These are phyloP conservation scores for Liopterus haemorrhoidalis DNA, from an alignment of 2,888 invertebrate species.

Conservation along the genomic window DNA sequence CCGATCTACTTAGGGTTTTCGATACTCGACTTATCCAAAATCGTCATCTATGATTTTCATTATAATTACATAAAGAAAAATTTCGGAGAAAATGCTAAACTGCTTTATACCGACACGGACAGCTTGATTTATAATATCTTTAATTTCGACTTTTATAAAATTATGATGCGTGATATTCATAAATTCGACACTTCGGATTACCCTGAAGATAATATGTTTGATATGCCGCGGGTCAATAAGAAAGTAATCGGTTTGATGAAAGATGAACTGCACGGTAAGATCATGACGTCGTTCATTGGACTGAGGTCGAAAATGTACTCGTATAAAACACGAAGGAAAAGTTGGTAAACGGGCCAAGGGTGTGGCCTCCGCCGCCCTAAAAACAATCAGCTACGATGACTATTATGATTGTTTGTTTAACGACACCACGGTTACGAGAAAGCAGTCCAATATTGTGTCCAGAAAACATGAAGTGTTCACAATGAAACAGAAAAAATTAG, in stretches of 20 bases:
- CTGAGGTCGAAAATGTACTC: no score
- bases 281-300: no score
- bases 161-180: constrained; percentile 23
- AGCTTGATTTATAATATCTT: constrained; percentile 16
- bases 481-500: constrained; percentile 18
- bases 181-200: constrained; percentile 34
- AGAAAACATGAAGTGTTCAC: constrained; percentile 19
- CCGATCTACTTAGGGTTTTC: constrained; percentile 39
- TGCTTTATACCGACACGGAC: constrained; percentile 15
- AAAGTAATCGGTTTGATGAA: constrained; percentile 34
- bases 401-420: no score
- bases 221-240: constrained; percentile 34
- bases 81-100: constrained; percentile 7
- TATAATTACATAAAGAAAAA: constrained; percentile 31
- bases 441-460: no score
- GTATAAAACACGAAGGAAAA: no score
- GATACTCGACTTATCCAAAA: constrained; percentile 40
- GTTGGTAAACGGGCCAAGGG: no score
- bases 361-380: no score
- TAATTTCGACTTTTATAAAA: constrained; percentile 19
- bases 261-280: no score
- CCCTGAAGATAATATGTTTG: constrained; percentile 32
- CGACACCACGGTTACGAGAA: no score
- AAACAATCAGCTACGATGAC: no score
- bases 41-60: constrained; percentile 38